A percentile compares a stretch with the other conserved stretches of the same genome.
phyloP scores from a whole-genome alignment of 2,888 invertebrate genomes.

The Himalopsyche tibetana region DNA sequence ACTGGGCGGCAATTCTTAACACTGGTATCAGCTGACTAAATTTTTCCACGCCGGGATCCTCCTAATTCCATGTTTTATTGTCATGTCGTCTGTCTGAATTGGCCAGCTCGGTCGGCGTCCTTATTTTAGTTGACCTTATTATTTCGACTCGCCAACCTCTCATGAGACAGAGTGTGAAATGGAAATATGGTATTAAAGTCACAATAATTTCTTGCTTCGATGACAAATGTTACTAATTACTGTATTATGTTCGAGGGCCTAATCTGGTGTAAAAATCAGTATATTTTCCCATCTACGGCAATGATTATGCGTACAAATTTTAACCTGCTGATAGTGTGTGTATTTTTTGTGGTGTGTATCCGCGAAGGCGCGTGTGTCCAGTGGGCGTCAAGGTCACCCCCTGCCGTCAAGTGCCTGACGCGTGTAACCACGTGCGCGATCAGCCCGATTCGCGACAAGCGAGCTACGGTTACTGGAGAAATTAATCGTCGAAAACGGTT shows the following conservation, averaged over 20 bases:
- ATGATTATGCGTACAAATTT: not conserved
- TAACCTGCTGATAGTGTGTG: not conserved
- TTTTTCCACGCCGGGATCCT: slow-evolving; percentile 22
- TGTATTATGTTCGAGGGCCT: no score
- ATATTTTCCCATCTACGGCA: not conserved
- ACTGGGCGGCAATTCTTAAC: slow-evolving; percentile 16
- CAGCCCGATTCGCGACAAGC: not conserved
- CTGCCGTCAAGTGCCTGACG: slow-evolving; percentile 29
- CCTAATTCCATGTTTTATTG: slow-evolving; percentile 2
- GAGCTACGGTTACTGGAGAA: not conserved
- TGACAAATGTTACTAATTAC: no score
- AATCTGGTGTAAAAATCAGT: no score
- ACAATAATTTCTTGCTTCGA: no score
- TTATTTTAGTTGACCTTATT: not conserved
- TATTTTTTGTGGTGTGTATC: not conserved
- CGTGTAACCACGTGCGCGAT: slow-evolving; percentile 35
- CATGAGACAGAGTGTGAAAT: no score
- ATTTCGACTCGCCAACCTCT: not conserved
- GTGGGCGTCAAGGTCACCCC: slow-evolving; percentile 44
- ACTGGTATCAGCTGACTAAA: not conserved
- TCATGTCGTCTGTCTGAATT: slow-evolving; percentile 20
- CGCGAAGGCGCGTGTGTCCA: slow-evolving; percentile 41
- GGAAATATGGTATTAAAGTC: no score
- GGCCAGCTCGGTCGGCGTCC: not conserved
- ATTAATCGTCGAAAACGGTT: no score